Base-by-base conservation (phyloP, 2,113 vertebrate genomes). In the Zosterops japonicus region DNA sequence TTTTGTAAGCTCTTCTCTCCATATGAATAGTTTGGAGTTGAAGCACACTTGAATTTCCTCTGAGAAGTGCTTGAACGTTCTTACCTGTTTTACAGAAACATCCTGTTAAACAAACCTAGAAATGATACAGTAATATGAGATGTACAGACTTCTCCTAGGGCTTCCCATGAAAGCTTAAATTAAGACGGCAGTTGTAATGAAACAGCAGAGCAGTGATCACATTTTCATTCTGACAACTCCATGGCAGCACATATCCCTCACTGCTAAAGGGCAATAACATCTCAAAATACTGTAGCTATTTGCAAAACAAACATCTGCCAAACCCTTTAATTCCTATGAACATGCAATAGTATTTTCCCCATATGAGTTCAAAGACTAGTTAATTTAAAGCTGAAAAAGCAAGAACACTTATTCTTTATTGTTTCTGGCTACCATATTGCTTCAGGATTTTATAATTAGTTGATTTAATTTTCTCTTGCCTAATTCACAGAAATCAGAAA, bases 241-340 rank as follows among this genome's bases (percentile, higher is more conserved):
- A 41, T 44, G 85, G 65, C 88, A 95, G 84, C 28, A 59, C 33
- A 55, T 25, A 90, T 84, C 74, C 72, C 74, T 87, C 74, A 60
- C 52, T 85, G 90, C 84, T 93, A 78, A 96, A 56, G 78, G 90
- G 82, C 69, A 94, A 4, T 59, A 95, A 82, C 60, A 60, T 56
- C 84, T 75, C 81, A 89, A 84, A 89, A 89, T 53, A 91, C 81
- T 23, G 47, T 13, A 71, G 65, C 84, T 85, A 56, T 95, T 89
- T 87, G 49, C 82, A 94, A 96, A 96, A 83, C 78, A 91, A 93
- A 91, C 6, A 3, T n/a, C 74, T 91, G 90, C 53, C 80, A 83
- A 94, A 84, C 47, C 31, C 74, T 87, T 89, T 85, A 71, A 79
- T 78, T 94, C 53, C 20, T 22, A 56, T 11, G 49, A 95, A 85